Evolutionary conservation across 2,113 vertebrate species (phyloP).

Genomic region (Regulus satrapa): DNA sequence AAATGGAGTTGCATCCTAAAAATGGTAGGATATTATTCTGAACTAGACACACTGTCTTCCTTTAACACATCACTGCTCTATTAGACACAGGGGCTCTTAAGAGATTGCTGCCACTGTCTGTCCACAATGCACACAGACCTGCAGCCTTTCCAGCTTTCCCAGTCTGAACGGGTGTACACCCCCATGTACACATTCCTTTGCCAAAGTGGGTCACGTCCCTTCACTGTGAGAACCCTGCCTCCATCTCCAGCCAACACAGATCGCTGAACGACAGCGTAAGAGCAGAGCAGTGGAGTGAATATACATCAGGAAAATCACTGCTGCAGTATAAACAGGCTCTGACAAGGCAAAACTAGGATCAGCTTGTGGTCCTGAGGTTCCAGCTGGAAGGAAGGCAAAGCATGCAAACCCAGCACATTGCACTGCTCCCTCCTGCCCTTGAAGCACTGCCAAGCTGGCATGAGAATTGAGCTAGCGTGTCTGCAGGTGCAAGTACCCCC

Average conservation of each 20-base stretch:
- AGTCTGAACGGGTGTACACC: neutral
- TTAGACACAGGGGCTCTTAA: neutral
- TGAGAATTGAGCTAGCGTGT: accelerated
- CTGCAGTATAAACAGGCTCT: neutral
- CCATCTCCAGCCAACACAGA: neutral
- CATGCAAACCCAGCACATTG: neutral
- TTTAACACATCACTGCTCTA: neutral
- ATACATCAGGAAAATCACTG: neutral
- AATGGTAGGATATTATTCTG: neutral
- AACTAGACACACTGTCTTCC: neutral
- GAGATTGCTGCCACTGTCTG: neutral
- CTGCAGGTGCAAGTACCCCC: neutral
- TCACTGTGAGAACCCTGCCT: neutral
- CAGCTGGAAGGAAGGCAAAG: slow-evolving; percentile 1
- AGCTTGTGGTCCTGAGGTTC: neutral
- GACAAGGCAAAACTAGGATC: neutral
- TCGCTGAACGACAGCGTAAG: neutral
- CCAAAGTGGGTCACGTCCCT: neutral
- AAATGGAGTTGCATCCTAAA: neutral
- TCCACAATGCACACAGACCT: neutral
- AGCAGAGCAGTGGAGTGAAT: neutral
- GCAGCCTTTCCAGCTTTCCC: neutral
- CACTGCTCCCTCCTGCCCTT: neutral
- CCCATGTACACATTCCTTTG: accelerated
- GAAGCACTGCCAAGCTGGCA: neutral